Evolutionary conservation across 2,888 invertebrate species (phyloP).

Genomic region (Epinotia demarniana): DNA sequence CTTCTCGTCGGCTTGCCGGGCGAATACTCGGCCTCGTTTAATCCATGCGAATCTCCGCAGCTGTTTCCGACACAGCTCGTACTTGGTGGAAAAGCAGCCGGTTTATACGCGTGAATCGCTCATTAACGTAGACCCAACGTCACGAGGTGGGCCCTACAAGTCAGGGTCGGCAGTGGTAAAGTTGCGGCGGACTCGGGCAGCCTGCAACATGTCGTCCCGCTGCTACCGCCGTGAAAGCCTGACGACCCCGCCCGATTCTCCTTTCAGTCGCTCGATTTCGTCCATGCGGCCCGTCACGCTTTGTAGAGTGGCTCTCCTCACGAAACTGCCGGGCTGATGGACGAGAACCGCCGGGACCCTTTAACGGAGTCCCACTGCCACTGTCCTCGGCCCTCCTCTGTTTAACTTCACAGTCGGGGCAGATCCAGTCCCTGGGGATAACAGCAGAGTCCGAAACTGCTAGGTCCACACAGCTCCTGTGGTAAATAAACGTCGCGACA

Average conservation of each 20-base stretch:
- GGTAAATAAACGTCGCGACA: too few relatives aligned
- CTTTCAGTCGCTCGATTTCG: neutral
- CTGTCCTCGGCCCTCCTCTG: too few relatives aligned
- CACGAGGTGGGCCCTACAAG: neutral
- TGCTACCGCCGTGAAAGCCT: too few relatives aligned
- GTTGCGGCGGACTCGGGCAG: neutral
- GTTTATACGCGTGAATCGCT: neutral
- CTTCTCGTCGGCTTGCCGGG: neutral
- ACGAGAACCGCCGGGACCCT: too few relatives aligned
- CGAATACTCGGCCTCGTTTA: neutral
- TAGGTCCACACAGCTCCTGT: too few relatives aligned
- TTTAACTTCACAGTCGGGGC: too few relatives aligned
- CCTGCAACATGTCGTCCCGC: neutral
- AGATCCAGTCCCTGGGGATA: too few relatives aligned
- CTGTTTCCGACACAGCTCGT: neutral
- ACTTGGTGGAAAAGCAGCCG: neutral
- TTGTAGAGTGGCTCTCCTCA: too few relatives aligned
- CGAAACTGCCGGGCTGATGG: too few relatives aligned
- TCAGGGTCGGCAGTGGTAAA: neutral
- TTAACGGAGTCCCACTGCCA: too few relatives aligned
- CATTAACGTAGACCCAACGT: neutral
- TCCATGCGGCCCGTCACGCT: neutral
- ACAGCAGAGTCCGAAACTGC: too few relatives aligned
- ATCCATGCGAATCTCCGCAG: constrained; percentile 7
- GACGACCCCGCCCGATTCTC: too few relatives aligned